Conservation (phyloP, 1,140 invertebrate species). For the Drosophila kikkawai region DNA sequence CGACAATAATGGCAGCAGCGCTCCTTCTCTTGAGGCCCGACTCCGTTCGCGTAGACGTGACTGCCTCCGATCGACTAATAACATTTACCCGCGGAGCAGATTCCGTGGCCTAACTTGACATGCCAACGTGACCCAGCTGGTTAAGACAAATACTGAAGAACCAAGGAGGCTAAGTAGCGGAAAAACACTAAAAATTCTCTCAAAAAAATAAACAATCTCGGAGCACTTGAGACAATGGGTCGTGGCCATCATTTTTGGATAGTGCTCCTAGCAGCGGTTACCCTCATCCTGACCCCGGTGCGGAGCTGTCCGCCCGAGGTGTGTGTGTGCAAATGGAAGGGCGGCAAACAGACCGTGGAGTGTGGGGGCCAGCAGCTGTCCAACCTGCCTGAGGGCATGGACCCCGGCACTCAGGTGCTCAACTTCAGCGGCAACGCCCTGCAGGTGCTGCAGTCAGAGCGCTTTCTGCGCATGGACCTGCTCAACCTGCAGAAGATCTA, state of each 20-base stretch:
- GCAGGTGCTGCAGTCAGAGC: slow-evolving; percentile 90
- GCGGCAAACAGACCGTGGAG: slow-evolving; percentile 95
- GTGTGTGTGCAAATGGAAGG: slow-evolving; percentile 96
- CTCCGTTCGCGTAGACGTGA: slow-evolving; percentile 49
- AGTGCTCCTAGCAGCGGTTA: slow-evolving; percentile 12
- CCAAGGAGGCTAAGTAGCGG: not conserved
- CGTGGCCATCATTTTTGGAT: slow-evolving; percentile 8
- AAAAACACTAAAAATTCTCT: slow-evolving; percentile 3
- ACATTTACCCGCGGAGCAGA: slow-evolving; percentile 54
- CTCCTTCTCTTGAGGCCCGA: slow-evolving; percentile 17
- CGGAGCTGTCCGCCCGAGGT: slow-evolving; percentile 88
- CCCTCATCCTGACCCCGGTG: slow-evolving; percentile 58
- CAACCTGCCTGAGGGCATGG: slow-evolving; percentile 91
- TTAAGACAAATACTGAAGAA: slow-evolving; percentile 8
- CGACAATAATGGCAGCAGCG: slow-evolving; percentile 47
- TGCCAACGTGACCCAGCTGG: slow-evolving; percentile 75
- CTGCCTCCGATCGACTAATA: slow-evolving; percentile 62
- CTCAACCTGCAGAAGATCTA: slow-evolving; percentile 95
- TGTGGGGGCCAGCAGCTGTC: slow-evolving; percentile 91
- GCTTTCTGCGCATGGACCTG: slow-evolving; percentile 91
- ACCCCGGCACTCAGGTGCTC: slow-evolving; percentile 95
- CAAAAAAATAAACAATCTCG: not conserved
- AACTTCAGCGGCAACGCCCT: slow-evolving; percentile 94
- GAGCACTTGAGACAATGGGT: slow-evolving; percentile 45
- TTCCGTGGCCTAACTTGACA: slow-evolving; percentile 63